Conservation (phyloP, 2,797 vertebrate genomes). For the Ammospiza maritima region DNA sequence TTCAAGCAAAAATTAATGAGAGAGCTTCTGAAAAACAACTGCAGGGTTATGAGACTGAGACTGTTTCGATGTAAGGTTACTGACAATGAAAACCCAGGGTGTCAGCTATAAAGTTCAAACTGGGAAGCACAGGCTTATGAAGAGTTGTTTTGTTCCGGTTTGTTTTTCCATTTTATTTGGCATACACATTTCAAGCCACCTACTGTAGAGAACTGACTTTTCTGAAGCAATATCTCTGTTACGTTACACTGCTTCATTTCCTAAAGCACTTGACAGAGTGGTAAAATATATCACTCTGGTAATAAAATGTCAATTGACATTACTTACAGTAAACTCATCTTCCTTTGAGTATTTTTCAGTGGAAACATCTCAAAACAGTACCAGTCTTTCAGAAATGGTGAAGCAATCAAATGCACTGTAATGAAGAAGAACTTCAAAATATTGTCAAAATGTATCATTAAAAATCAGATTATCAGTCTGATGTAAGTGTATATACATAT, state of each 20-base stretch:
- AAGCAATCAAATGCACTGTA: neutral
- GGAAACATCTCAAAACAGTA: neutral
- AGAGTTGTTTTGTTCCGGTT: neutral
- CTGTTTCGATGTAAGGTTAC: neutral
- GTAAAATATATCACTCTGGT: neutral
- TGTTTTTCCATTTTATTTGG: neutral
- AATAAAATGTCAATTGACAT: neutral
- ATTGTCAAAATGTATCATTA: neutral
- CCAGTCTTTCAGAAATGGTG: neutral
- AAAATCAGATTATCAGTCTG: neutral
- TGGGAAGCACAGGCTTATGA: neutral
- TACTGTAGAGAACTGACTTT: neutral
- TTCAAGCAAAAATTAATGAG: slow-evolving; percentile 46
- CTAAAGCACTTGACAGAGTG: neutral
- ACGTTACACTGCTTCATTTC: neutral
- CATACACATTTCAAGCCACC: neutral
- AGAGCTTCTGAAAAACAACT: slow-evolving; percentile 31
- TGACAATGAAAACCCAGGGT: neutral
- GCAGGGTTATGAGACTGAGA: neutral
- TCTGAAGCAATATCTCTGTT: neutral
- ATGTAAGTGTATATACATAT: too few relatives aligned
- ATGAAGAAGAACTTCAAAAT: neutral
- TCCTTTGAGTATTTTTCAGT: neutral
- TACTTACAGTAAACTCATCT: neutral
- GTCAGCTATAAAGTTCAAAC: neutral